Evolutionary conservation across 2,888 invertebrate species (phyloP).

Genomic region (Drosophila mercatorum): DNA sequence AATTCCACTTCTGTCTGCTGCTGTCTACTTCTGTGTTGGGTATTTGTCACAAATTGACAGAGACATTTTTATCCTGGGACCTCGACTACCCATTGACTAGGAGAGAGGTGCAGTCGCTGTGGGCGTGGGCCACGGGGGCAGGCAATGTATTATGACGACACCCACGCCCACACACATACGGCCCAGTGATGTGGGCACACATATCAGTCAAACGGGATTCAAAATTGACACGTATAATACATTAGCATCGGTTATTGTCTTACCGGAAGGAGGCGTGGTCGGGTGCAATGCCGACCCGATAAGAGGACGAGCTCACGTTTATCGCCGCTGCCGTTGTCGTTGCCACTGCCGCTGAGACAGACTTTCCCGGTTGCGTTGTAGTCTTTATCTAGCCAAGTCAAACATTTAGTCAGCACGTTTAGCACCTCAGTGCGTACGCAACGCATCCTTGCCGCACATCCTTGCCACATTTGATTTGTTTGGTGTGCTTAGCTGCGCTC

Average conservation of each 20-base stretch:
- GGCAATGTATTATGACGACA: slow-evolving; percentile 21
- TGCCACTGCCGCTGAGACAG: slow-evolving; percentile 1
- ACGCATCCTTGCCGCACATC: slow-evolving; percentile 24
- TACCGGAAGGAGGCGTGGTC: slow-evolving; percentile 35
- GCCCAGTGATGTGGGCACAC: slow-evolving; percentile 33
- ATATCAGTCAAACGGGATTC: slow-evolving; percentile 73
- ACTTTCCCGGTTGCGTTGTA: not conserved
- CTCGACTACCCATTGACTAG: slow-evolving; percentile 20
- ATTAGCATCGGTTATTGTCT: slow-evolving; percentile 74
- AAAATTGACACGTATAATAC: slow-evolving; percentile 76
- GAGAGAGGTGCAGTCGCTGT: not conserved
- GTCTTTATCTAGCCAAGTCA: slow-evolving; percentile 39
- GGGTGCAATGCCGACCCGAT: slow-evolving; percentile 16
- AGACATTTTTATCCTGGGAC: slow-evolving; percentile 40
- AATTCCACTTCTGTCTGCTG: slow-evolving; percentile 14
- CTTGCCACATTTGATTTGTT: slow-evolving; percentile 67
- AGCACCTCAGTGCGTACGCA: slow-evolving; percentile 47
- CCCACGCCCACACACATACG: slow-evolving; percentile 1
- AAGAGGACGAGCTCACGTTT: slow-evolving; percentile 22
- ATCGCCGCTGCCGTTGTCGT: slow-evolving; percentile 13
- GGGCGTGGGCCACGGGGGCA: not conserved
- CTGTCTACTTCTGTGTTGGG: slow-evolving; percentile 24
- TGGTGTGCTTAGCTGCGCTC: slow-evolving; percentile 44
- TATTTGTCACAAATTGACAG: slow-evolving; percentile 65
- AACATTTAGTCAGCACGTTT: slow-evolving; percentile 68